phyloP scores from a whole-genome alignment of 2,797 vertebrate genomes.

The Protonibea diacanthus region DNA sequence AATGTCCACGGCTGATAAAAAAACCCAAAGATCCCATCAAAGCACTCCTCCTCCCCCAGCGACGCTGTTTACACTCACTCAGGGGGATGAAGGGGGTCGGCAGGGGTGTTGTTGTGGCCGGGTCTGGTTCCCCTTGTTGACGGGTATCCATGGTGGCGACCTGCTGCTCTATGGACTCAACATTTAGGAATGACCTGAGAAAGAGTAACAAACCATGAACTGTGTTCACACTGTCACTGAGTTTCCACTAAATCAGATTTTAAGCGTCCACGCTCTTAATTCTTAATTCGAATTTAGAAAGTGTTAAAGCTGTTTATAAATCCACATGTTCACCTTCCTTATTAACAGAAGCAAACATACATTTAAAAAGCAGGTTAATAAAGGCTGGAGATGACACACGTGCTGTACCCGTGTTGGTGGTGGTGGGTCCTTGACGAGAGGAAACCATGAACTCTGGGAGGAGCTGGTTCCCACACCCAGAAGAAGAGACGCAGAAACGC shows the following conservation, averaged over 20 bases:
- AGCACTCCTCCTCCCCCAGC: constrained; percentile 34
- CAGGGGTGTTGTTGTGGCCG: neutral
- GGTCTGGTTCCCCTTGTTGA: constrained; percentile 20
- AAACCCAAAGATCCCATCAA: constrained; percentile 39
- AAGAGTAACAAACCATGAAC: neutral
- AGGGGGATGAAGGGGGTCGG: neutral
- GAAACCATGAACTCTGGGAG: constrained; percentile 77
- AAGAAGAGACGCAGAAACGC: constrained; percentile 75
- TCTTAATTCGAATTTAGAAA: too few relatives aligned
- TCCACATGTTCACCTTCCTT: too few relatives aligned
- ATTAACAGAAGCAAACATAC: neutral
- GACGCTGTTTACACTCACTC: constrained; percentile 35
- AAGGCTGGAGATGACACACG: constrained; percentile 5
- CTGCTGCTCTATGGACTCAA: constrained; percentile 32
- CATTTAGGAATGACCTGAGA: neutral
- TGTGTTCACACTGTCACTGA: neutral
- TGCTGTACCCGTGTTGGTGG: neutral
- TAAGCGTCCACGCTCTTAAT: too few relatives aligned
- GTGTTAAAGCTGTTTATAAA: too few relatives aligned
- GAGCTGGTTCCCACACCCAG: constrained; percentile 83
- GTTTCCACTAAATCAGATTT: neutral
- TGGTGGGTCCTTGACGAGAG: constrained; percentile 63
- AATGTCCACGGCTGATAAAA: constrained; percentile 65
- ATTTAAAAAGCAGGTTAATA: neutral
- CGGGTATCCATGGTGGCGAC: constrained; percentile 23